These are phyloP conservation scores for Rhodinocichla rosea DNA, from an alignment of 2,113 vertebrate genomes.

Conservation along the genomic window DNA sequence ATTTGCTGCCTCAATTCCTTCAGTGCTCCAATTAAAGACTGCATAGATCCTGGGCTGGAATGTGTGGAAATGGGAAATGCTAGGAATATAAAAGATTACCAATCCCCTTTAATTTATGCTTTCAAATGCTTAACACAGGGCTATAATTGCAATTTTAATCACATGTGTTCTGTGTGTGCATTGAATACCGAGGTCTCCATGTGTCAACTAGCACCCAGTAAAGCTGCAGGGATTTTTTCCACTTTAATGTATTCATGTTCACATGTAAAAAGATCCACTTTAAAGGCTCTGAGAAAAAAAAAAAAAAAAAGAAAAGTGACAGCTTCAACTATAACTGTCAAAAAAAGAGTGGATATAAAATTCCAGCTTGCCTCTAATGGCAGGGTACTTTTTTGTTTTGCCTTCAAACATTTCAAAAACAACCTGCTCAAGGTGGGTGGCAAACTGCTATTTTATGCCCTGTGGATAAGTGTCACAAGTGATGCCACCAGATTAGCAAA, in stretches of 20 bases:
- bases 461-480: slow-evolving; percentile 32
- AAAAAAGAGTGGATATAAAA: slow-evolving; percentile 65
- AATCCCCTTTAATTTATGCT: slow-evolving; percentile 40
- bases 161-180: slow-evolving; percentile 2
- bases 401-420: slow-evolving; percentile 64
- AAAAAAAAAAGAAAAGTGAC: neutral
- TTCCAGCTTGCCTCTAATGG: slow-evolving; percentile 68
- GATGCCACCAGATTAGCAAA: slow-evolving; percentile 5
- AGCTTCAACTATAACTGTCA: slow-evolving; percentile 68
- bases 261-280: slow-evolving; percentile 63
- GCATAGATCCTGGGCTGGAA: neutral
- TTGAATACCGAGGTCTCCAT: slow-evolving; percentile 36
- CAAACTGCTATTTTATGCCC: slow-evolving; percentile 7
- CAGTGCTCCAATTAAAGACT: neutral
- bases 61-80: neutral
- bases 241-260: slow-evolving; percentile 52
- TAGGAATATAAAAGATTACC: slow-evolving; percentile 37
- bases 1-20: slow-evolving; percentile 14
- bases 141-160: slow-evolving; percentile 62
- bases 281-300: slow-evolving; percentile 1
- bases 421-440: slow-evolving; percentile 69
- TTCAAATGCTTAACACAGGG: slow-evolving; percentile 26
- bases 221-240: slow-evolving; percentile 47
- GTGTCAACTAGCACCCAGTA: slow-evolving; percentile 49
- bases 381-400: slow-evolving; percentile 65